Percentiles rank a stretch among this genome's conserved stretches.
Conservation (phyloP, 2,113 vertebrate species). For the Calypte anna region DNA sequence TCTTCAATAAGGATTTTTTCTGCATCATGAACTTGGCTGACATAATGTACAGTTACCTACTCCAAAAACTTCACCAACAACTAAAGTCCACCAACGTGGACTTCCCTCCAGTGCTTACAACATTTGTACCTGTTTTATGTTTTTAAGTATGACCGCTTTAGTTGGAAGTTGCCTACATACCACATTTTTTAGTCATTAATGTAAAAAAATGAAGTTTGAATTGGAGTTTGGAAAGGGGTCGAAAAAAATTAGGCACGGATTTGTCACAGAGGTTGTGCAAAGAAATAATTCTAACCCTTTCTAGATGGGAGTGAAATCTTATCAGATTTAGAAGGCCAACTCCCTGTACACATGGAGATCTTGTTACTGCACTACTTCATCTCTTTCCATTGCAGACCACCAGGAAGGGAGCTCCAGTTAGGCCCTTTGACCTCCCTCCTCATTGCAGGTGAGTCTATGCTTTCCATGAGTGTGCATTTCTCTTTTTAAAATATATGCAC, state of each 20-base stretch:
- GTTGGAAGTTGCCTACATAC: rapidly evolving
- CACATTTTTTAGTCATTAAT: background rate
- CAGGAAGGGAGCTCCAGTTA: background rate
- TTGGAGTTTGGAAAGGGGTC: background rate
- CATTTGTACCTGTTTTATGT: background rate
- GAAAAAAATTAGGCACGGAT: background rate
- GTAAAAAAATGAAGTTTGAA: background rate
- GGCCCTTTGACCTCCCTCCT: background rate
- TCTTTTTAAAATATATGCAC: background rate
- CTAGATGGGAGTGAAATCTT: background rate
- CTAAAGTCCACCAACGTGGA: background rate
- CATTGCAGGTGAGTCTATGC: background rate
- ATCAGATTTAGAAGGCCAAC: background rate
- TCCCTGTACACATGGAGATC: background rate
- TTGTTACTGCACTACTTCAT: background rate
- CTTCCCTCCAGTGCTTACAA: background rate
- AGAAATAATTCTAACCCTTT: background rate
- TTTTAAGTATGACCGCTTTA: background rate
- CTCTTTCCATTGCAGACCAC: background rate
- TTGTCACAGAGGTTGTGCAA: background rate
- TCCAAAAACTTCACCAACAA: background rate
- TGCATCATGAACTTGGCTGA: background rate
- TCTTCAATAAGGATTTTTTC: background rate
- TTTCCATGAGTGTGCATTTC: background rate
- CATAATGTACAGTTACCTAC: background rate